phyloP scores from a whole-genome alignment of 2,797 vertebrate species.

The Acridotheres tristis region DNA sequence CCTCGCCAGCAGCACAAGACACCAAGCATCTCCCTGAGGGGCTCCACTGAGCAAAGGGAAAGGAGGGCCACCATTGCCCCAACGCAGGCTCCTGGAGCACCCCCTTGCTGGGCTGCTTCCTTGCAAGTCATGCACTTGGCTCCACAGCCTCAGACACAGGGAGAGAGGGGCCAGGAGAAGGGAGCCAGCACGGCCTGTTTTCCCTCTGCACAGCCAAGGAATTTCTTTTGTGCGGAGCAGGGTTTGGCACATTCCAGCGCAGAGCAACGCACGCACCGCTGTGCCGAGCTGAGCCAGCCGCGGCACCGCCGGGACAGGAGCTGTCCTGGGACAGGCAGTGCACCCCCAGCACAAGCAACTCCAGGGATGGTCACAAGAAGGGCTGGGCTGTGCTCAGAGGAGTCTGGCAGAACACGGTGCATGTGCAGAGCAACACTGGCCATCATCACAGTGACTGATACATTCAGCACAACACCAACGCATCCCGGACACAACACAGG shows the following conservation, averaged over 20 bases:
- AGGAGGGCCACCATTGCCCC: rapidly evolving
- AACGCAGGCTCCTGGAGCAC: background rate
- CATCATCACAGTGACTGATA: rapidly evolving
- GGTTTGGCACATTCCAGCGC: background rate
- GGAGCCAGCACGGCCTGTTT: constrained; percentile 30
- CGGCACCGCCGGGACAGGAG: background rate
- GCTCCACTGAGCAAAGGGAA: background rate
- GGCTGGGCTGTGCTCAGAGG: background rate
- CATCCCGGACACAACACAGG: background rate
- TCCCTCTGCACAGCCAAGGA: background rate
- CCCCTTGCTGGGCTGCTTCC: background rate
- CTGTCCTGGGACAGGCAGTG: rapidly evolving
- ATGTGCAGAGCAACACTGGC: background rate
- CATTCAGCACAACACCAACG: background rate
- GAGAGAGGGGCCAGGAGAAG: constrained; percentile 12
- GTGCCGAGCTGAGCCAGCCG: rapidly evolving
- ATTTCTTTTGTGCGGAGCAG: constrained; percentile 20
- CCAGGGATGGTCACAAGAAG: background rate
- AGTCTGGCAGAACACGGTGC: background rate
- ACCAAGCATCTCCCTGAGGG: background rate
- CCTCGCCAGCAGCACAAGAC: background rate
- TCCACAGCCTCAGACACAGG: background rate
- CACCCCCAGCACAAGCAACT: background rate
- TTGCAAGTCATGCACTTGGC: background rate
- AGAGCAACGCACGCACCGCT: background rate